Base-by-base conservation (phyloP, 1,140 invertebrate genomes). In the Diuraphis noxia region DNA sequence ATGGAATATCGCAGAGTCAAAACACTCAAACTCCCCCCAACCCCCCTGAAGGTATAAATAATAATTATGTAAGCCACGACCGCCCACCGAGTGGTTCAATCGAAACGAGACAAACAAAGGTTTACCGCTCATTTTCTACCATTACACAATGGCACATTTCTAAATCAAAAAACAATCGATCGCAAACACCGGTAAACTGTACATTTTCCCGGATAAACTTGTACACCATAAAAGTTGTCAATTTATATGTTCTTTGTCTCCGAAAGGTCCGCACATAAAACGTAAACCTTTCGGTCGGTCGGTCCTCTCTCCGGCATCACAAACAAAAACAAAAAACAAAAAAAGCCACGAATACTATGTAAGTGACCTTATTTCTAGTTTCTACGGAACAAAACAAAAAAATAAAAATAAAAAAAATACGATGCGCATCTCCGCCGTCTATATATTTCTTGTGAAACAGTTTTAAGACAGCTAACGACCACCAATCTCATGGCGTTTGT, bases 401-500 rank as follows among this genome's bases (percentile, higher is more conserved):
- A 63, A 79, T 23, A 49, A 36, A 52, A 36, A n/a, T 7, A 82
- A 40, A 82, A 52, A 87, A 85, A 30, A 87, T 52, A 49, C 85
- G 34, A 38, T 38, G 17, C 49, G 25, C 52, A 72, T 72, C 43
- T 25, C 25, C 25, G 13, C 63, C 38, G 7, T 84, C 79, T 82
- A 52, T 91, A 77, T 82, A 77, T 82, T 46, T 91, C 38, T 77
- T 56, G 36, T n/a, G 38, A 13, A 91, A 91, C 77, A 7, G 77
- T 91, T 79, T 52, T 86, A 92, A 92, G 79, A 92, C 82, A 87
- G 91, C 56, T 84, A 92, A 87, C 82, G 91, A 87, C 56, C 82
- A 77, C 81, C 52, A 56, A 86, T 63, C 36, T 81, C 49, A 63
- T 8, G 34, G 85, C n/a, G 63, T 86, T 72, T 84, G 91, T 43